Evolutionary conservation across 2,797 vertebrate species (phyloP), one percentile per base, ranked within the genome.

Genomic region (Gymnocypris eckloni): DNA sequence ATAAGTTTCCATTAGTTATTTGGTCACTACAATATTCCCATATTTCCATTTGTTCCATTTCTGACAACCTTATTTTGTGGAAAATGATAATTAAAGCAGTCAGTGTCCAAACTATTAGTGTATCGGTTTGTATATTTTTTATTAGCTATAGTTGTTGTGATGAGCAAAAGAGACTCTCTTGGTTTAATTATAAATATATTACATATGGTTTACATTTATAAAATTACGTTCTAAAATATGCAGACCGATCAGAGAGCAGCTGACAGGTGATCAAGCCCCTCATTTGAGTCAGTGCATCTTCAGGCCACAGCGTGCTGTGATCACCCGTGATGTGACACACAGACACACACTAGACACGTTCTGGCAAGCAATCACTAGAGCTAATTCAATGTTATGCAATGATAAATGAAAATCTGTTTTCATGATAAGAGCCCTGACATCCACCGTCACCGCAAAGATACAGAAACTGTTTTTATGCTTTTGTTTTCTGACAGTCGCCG

Each of bases 321-420:
- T 83, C 79, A 87, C 20, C 37, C 6, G 20, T 28, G 75, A 56
- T 70, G 41, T 54, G 52, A 75, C 83, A 80, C 48, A 52, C 41
- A 75, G 56, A 80, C 64, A 48, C 39, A 45, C 79, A 81, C 18
- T 20, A 85, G 41, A 66, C 71, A 70, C 50, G 10, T 69, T 37
- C 13, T 86, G 73, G 39, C 66, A 77, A 83, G 77, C 83, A 73
- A 79, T 87, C 82, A 75, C 79, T 79, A 61, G 28, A 71, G 66
- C 85, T 73, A 83, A 81, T 88, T 86, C 85, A 59, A 61, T 16
- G 56, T 86, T 81, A 87, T 84, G 83, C 73, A 75, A 79, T 81
- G 69, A 84, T 79, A 59, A 88, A 86, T 81, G 67, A 81, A 87
- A 71, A 50, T 61, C 67, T 69, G 76, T 67, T 83, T 85, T 80